Conservation (phyloP, 1,140 invertebrate genomes). For the Orchestia grillus region DNA sequence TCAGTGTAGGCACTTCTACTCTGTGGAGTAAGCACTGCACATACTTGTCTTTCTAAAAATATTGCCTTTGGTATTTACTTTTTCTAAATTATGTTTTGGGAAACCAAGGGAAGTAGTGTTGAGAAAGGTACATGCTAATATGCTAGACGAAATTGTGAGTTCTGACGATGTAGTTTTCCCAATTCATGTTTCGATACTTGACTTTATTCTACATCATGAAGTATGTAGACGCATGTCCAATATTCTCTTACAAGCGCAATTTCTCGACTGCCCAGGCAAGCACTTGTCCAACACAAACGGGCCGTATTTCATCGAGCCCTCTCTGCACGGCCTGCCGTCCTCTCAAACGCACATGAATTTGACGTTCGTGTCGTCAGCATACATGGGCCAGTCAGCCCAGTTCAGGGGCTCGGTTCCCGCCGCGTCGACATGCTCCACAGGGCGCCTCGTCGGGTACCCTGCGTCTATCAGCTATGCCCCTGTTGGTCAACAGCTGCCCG, state of each 20-base stretch:
- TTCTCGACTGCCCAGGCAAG: slow-evolving; percentile 57
- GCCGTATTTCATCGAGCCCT: slow-evolving; percentile 67
- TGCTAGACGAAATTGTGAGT: not conserved
- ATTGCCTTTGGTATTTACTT: too few relatives aligned
- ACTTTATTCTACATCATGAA: not conserved
- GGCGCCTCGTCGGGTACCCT: slow-evolving; percentile 56
- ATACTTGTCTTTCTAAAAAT: too few relatives aligned
- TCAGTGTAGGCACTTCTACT: too few relatives aligned
- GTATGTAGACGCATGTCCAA: not conserved
- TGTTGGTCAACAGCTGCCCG: slow-evolving; percentile 34
- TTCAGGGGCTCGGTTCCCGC: slow-evolving; percentile 33
- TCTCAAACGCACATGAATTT: slow-evolving; percentile 61
- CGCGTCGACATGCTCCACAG: slow-evolving; percentile 57
- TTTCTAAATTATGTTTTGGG: too few relatives aligned
- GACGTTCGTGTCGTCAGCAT: slow-evolving; percentile 62
- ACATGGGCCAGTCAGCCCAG: not conserved
- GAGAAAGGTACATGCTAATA: not conserved
- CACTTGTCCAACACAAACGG: slow-evolving; percentile 61
- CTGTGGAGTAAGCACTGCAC: too few relatives aligned
- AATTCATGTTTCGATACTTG: not conserved
- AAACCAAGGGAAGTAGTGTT: too few relatives aligned
- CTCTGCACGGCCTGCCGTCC: slow-evolving; percentile 33
- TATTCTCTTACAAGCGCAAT: not conserved
- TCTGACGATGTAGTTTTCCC: not conserved
- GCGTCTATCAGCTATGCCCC: slow-evolving; percentile 59